Conservation (phyloP, 2,888 invertebrate genomes). For the Cerastis leucographa region DNA sequence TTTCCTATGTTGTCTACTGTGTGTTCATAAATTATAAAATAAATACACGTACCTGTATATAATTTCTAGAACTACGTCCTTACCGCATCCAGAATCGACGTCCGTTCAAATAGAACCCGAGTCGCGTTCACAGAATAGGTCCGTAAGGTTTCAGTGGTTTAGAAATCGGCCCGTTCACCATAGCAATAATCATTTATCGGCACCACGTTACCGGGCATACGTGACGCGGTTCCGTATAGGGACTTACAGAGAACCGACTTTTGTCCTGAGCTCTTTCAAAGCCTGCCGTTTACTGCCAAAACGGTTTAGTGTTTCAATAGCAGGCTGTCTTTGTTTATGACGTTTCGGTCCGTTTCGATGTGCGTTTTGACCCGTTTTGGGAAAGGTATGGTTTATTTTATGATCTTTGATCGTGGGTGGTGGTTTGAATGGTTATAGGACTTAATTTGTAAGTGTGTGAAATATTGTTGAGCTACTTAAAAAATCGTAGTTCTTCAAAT, state of each 20-base stretch:
- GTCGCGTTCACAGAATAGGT: slow-evolving; percentile 61
- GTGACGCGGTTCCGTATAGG: slow-evolving; percentile 77
- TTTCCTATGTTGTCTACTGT: no score
- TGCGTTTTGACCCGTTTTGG: slow-evolving; percentile 38
- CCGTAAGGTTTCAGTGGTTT: slow-evolving; percentile 75
- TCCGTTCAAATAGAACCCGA: slow-evolving; percentile 37
- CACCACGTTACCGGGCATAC: slow-evolving; percentile 71
- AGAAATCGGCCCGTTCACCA: slow-evolving; percentile 75
- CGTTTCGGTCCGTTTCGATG: slow-evolving; percentile 24
- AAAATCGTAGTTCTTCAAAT: background rate
- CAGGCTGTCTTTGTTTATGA: slow-evolving; percentile 61
- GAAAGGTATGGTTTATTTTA: slow-evolving; percentile 41
- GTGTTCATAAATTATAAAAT: background rate
- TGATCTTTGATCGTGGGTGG: slow-evolving; percentile 16
- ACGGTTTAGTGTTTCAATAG: slow-evolving; percentile 63
- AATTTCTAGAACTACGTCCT: background rate
- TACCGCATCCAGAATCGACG: slow-evolving; percentile 34
- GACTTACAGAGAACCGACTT: slow-evolving; percentile 69
- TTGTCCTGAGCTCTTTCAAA: slow-evolving; percentile 64
- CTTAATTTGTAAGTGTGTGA: background rate
- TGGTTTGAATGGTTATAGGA: background rate
- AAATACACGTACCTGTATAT: no score
- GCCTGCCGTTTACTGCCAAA: slow-evolving; percentile 62
- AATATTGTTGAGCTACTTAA: background rate
- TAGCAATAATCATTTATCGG: slow-evolving; percentile 83